phyloP scores from a whole-genome alignment of 1,140 invertebrate genomes.

The Lamellibrachia luymesi region DNA sequence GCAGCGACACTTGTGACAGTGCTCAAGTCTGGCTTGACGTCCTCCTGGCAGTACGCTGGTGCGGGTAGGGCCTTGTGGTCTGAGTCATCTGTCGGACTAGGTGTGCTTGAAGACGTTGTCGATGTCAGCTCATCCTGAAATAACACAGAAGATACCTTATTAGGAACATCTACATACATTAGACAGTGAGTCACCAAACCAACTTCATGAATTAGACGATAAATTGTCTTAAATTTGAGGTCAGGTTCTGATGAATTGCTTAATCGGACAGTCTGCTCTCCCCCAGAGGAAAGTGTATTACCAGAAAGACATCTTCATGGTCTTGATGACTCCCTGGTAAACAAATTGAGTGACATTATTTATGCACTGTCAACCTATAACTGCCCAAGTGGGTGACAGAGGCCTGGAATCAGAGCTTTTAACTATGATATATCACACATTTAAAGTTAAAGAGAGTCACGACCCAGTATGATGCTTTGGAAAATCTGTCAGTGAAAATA shows the following conservation, averaged over 20 bases:
- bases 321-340: neutral
- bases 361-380: too few relatives aligned
- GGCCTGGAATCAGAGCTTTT: too few relatives aligned
- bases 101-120: constrained; percentile 7
- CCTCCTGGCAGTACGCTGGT: neutral
- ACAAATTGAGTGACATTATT: too few relatives aligned
- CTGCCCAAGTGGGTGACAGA: too few relatives aligned
- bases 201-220: neutral
- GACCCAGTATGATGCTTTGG: too few relatives aligned
- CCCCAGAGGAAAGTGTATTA: neutral
- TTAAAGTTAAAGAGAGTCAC: too few relatives aligned
- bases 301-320: neutral
- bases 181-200: neutral
- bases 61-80: neutral
- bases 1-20: neutral
- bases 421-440: too few relatives aligned
- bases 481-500: too few relatives aligned
- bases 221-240: neutral
- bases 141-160: neutral
- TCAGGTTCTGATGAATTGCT: too few relatives aligned
- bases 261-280: neutral
- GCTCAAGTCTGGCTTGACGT: constrained; percentile 9
- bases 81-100: constrained; percentile 15
- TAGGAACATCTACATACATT: neutral
- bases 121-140: constrained; percentile 21